These are phyloP conservation scores for Euspilapteryx auroguttella DNA, from an alignment of 2,888 invertebrate genomes.

Conservation along the genomic window DNA sequence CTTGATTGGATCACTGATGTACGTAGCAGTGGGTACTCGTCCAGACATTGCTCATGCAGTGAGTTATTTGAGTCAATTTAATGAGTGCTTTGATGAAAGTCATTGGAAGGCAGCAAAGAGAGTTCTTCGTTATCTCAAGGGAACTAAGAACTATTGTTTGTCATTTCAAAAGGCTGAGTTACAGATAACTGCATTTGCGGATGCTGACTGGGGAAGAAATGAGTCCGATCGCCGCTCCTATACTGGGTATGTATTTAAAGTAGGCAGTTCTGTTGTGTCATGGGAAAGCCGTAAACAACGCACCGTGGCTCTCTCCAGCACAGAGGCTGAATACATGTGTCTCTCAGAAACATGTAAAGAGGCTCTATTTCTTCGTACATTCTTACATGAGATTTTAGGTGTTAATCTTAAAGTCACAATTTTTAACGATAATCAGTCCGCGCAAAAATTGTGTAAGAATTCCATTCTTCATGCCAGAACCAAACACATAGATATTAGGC, in stretches of 20 bases:
- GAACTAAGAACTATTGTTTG: not conserved
- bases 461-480: too few relatives aligned
- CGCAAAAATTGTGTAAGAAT: not conserved
- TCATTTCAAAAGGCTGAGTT: not conserved
- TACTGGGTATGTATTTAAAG: not conserved
- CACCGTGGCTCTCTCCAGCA: too few relatives aligned
- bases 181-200: not conserved
- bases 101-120: constrained; percentile 1
- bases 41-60: constrained; percentile 7
- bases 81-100: constrained; percentile 1
- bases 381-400: too few relatives aligned
- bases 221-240: not conserved
- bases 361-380: constrained; percentile 2
- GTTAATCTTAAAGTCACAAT: not conserved
- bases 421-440: constrained; percentile 3
- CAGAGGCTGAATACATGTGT: too few relatives aligned
- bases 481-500: constrained; percentile 4
- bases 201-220: constrained; percentile 1
- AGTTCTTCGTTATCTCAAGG: constrained; percentile 1
- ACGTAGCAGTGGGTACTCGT: constrained; percentile 6
- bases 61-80: constrained; percentile 6
- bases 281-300: too few relatives aligned
- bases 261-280: constrained; percentile 8
- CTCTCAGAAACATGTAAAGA: constrained; percentile 12
- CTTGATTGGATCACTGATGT: constrained; percentile 6